phyloP scores from a whole-genome alignment of 2,888 invertebrate genomes.

The Achlya flavicornis region DNA sequence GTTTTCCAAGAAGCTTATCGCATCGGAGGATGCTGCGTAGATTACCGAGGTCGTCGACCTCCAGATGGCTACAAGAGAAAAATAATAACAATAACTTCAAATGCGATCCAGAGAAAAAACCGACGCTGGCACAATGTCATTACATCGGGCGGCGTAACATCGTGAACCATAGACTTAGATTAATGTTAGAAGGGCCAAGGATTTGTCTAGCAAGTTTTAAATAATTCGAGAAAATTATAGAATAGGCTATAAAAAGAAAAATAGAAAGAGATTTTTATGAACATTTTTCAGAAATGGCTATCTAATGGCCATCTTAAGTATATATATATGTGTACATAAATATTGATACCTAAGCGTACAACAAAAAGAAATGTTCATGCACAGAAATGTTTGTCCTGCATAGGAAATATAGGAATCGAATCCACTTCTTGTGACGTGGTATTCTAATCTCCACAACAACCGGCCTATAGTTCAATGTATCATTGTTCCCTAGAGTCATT shows the following conservation, averaged over 20 bases:
- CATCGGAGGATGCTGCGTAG: conserved; percentile 11
- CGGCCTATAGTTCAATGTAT: too few species aligned
- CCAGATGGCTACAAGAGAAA: conserved; percentile 64
- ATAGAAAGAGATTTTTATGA: too few species aligned
- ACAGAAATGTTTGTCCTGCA: too few species aligned
- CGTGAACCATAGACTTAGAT: conserved; percentile 62
- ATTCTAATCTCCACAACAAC: too few species aligned
- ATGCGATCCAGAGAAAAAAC: conserved; percentile 77
- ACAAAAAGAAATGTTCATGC: too few species aligned
- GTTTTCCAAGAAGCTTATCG: conserved; percentile 10
- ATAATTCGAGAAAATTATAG: neutral
- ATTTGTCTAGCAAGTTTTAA: neutral
- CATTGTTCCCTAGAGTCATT: too few species aligned
- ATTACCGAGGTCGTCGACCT: conserved; percentile 59
- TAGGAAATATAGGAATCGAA: too few species aligned
- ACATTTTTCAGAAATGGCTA: too few species aligned
- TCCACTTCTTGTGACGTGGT: too few species aligned
- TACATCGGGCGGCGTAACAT: conserved; percentile 63
- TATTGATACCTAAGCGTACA: too few species aligned
- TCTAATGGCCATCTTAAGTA: too few species aligned
- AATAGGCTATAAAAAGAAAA: neutral
- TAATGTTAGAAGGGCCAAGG: conserved; percentile 36
- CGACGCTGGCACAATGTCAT: conserved; percentile 76
- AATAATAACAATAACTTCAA: conserved; percentile 82
- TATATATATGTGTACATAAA: too few species aligned